phyloP scores from a whole-genome alignment of 2,113 vertebrate genomes.

The Paramormyrops kingsleyae region DNA sequence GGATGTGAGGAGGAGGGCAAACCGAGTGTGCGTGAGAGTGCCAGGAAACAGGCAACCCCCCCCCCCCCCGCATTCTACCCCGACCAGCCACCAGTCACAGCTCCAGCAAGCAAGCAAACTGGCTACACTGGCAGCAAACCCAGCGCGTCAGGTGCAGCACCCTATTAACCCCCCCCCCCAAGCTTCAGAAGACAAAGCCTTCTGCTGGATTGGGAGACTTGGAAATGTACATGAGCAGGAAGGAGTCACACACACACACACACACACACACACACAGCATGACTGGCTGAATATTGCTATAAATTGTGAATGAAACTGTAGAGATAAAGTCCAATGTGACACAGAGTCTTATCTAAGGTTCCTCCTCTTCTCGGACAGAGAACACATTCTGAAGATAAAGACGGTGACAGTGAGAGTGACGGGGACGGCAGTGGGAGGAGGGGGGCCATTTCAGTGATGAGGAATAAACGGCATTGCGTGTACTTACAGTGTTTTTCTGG shows the following conservation, averaged over 20 bases:
- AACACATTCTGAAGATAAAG: neutral
- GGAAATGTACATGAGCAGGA: neutral
- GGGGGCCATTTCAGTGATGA: neutral
- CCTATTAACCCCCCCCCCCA: neutral
- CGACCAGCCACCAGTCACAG: neutral
- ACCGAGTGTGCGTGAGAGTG: too few relatives aligned
- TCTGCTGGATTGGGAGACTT: neutral
- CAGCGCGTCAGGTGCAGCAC: neutral
- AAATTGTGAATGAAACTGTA: neutral
- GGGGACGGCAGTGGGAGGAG: neutral
- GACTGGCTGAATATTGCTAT: neutral
- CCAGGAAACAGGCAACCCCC: neutral
- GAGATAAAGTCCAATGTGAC: neutral
- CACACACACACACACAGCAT: neutral
- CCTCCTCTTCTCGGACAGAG: neutral
- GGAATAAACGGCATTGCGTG: neutral
- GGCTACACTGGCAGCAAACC: neutral
- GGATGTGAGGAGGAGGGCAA: neutral
- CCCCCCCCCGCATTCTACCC: neutral
- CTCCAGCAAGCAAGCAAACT: neutral
- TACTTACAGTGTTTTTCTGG: conserved; percentile 98
- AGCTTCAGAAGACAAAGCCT: neutral
- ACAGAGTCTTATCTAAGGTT: neutral
- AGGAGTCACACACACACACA: neutral
- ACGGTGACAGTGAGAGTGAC: neutral